Conservation (phyloP, 2,797 vertebrate species). For the Cirrhinus mrigala region DNA sequence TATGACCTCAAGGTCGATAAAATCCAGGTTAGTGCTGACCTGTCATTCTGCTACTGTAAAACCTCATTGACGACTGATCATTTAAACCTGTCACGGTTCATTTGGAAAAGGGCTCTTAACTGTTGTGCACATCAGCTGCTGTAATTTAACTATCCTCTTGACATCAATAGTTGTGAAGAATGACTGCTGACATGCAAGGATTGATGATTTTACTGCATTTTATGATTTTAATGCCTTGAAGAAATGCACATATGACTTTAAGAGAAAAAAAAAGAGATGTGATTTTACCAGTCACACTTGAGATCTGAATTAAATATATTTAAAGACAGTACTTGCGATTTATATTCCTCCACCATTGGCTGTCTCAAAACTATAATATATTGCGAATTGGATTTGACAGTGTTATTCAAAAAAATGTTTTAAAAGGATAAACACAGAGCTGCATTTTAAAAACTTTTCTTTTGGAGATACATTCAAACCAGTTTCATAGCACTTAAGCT, state of each 20-base stretch:
- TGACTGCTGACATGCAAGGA: constrained; percentile 32
- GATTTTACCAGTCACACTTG: not conserved
- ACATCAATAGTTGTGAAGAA: constrained; percentile 26
- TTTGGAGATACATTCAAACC: not conserved
- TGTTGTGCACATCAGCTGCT: constrained; percentile 15
- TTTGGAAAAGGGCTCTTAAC: constrained; percentile 58
- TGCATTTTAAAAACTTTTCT: constrained; percentile 14
- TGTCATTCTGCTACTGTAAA: constrained; percentile 61
- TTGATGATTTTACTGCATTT: not conserved
- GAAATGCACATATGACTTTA: not conserved
- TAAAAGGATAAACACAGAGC: constrained; percentile 5
- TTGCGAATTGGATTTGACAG: not conserved
- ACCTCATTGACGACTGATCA: constrained; percentile 68
- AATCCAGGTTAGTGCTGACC: constrained; percentile 69
- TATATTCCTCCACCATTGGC: not conserved
- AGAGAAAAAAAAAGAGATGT: too few species aligned
- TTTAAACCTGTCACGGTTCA: constrained; percentile 57
- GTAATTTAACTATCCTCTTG: constrained; percentile 57
- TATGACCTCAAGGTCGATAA: constrained; percentile 70
- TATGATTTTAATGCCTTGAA: not conserved
- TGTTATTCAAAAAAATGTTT: not conserved
- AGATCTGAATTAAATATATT: not conserved
- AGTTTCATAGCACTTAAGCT: constrained; percentile 43
- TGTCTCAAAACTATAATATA: not conserved
- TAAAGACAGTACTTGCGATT: not conserved